Percentiles rank a stretch among this genome's conserved stretches.
Evolutionary conservation across 2,797 vertebrate species (phyloP).

Genomic region (Phrynocephalus guinanensis): DNA sequence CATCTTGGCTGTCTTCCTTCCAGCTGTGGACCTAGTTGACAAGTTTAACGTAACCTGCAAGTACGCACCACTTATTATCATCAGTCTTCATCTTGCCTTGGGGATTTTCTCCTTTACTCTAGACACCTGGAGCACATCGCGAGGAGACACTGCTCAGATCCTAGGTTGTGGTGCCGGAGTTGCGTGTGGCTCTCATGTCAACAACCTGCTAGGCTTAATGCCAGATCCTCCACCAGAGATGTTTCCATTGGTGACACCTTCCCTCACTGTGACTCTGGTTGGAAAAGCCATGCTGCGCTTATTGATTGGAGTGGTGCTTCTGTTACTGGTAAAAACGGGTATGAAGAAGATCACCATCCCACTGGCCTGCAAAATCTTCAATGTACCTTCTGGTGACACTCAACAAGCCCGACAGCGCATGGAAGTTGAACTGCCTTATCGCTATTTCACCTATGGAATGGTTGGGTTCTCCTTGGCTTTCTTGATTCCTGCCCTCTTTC

Average conservation of each 20-base stretch:
- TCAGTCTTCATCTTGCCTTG: conserved; percentile 87
- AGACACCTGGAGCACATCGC: conserved; percentile 97
- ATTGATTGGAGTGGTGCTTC: conserved; percentile 83
- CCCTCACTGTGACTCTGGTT: conserved; percentile 77
- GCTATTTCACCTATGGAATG: conserved; percentile 89
- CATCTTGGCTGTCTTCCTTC: conserved; percentile 89
- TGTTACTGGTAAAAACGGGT: conserved; percentile 80
- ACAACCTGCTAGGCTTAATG: conserved; percentile 81
- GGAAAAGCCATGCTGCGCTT: conserved; percentile 80
- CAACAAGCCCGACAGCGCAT: conserved; percentile 91
- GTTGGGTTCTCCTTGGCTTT: conserved; percentile 91
- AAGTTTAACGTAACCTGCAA: conserved; percentile 87
- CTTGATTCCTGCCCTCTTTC: conserved; percentile 88
- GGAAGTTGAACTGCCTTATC: conserved; percentile 95
- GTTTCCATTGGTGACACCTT: conserved; percentile 80
- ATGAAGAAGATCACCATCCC: conserved; percentile 92
- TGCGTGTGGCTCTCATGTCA: conserved; percentile 89
- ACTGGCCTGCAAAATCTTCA: conserved; percentile 83
- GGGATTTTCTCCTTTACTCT: conserved; percentile 95
- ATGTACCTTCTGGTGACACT: conserved; percentile 80
- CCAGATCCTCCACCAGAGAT: conserved; percentile 78
- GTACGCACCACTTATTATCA: conserved; percentile 88
- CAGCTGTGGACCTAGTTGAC: conserved; percentile 88
- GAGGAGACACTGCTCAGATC: conserved; percentile 96
- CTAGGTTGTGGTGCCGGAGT: conserved; percentile 93